A percentile compares a stretch with the other conserved stretches of the same genome.
Conservation (phyloP, 1,140 invertebrate genomes). For the Aphelinus certus region DNA sequence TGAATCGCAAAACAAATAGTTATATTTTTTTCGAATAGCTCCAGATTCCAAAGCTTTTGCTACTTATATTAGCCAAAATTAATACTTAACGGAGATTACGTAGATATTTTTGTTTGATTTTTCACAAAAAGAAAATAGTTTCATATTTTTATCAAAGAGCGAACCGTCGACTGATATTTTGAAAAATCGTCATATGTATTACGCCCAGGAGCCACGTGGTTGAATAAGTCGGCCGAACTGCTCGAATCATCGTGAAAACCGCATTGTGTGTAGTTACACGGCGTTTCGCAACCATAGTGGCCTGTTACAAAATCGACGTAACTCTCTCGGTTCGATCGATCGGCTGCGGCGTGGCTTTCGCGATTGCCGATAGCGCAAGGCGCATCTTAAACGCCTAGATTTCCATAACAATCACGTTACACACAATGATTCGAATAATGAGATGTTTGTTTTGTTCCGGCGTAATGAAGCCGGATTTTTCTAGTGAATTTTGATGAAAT, state of each 20-base stretch:
- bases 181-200: no score
- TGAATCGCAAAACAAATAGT: no score
- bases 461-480: not conserved
- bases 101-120: no score
- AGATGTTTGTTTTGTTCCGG: not conserved
- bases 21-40: no score
- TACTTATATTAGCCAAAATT: no score
- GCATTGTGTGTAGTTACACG: not conserved
- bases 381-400: not conserved
- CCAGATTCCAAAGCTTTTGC: no score
- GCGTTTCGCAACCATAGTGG: not conserved
- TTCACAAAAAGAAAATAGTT: no score
- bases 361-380: not conserved
- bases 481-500: not conserved
- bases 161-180: no score
- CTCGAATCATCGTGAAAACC: constrained; percentile 15
- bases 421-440: constrained; percentile 15
- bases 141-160: no score
- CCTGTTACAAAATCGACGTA: constrained; percentile 27
- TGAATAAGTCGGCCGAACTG: not conserved
- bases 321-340: constrained; percentile 3
- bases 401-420: constrained; percentile 24
- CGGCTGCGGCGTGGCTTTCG: not conserved
- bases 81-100: no score
- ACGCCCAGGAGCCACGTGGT: not conserved